Base-by-base conservation (phyloP, 2,888 invertebrate genomes). In the Agonopterix heracliana region DNA sequence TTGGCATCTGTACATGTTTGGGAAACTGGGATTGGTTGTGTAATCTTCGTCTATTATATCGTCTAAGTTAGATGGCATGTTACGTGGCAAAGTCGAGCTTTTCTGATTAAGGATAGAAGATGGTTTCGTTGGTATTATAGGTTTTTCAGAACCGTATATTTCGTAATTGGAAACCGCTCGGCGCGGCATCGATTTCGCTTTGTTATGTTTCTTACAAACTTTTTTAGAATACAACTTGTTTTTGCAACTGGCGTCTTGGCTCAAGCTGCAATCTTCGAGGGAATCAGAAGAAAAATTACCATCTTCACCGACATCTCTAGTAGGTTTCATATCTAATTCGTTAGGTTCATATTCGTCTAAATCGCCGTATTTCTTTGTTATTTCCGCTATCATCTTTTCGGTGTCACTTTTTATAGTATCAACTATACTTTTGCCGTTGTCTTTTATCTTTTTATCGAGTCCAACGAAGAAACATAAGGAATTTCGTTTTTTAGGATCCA, bases 271-370 rank as follows among this genome's bases (percentile, higher is more conserved):
- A 54, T 93, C 94, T 78, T 95, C 95, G 47, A 95, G 76, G 0
- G 94, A 94, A 78, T 95, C 95, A 0, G 94, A 94, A 46, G 94
- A 94, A 61, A 94, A 94, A 63, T 93, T 93, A 0, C 92, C 93
- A 43, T 93, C 93, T 44, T 74, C 73, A 42, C 74, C 73, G 1
- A 41, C 13, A 54, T 84, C 81, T 61, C 78, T 85, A 3, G 81
- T 78, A 0, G 86, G 87, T 56, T 83, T 78, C 26, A 85, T 56
- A 55, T 87, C 88, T 50, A 85, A 65, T 56, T 86, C 84, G 11
- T 74, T 71, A 11, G 81, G 78, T 55, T 79, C 81, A 52, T 78
- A 88, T 45, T 89, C 88, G 56, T 91, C 90, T 42, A 92, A 77
- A 76, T 92, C 91, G 0, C 92, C 92, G 56, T 92, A 92, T 61